Conservation (phyloP, 2,113 vertebrate species). For the Nanorana parkeri region DNA sequence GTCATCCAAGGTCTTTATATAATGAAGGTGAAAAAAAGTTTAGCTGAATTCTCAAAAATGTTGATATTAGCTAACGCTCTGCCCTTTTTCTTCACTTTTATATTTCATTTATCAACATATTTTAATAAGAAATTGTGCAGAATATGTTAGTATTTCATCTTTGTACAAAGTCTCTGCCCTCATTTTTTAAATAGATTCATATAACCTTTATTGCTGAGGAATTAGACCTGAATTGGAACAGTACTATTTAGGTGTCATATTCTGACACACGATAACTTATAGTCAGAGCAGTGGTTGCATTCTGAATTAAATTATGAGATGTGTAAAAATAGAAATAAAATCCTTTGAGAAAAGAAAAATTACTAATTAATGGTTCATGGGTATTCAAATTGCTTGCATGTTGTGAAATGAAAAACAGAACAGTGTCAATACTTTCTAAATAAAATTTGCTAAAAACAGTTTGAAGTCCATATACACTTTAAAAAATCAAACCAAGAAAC, state of each 20-base stretch:
- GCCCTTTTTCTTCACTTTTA: slow-evolving; percentile 11
- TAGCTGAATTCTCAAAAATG: background rate
- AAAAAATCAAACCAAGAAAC: no score
- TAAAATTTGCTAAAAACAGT: no score
- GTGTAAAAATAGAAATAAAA: background rate
- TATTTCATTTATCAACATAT: slow-evolving; percentile 32
- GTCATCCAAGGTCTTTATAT: slow-evolving; percentile 13
- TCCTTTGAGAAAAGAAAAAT: background rate
- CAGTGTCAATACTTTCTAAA: background rate
- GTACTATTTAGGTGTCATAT: background rate
- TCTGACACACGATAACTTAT: slow-evolving; percentile 3
- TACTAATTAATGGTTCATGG: background rate
- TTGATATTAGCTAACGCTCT: slow-evolving; percentile 2
- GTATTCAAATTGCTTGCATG: background rate
- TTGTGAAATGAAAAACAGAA: background rate
- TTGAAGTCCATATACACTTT: no score
- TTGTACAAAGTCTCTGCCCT: slow-evolving; percentile 6
- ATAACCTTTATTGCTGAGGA: slow-evolving; percentile 21
- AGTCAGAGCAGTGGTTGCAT: background rate
- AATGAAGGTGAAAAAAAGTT: slow-evolving; percentile 4
- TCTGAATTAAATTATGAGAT: background rate
- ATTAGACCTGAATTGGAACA: background rate
- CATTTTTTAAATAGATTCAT: slow-evolving; percentile 33
- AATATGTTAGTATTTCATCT: slow-evolving; percentile 35
- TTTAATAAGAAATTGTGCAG: slow-evolving; percentile 17